A percentile compares a stretch with the other conserved stretches of the same genome.
These are phyloP conservation scores for Chaitophorus viminalis DNA, from an alignment of 2,888 invertebrate species.

Conservation along the genomic window DNA sequence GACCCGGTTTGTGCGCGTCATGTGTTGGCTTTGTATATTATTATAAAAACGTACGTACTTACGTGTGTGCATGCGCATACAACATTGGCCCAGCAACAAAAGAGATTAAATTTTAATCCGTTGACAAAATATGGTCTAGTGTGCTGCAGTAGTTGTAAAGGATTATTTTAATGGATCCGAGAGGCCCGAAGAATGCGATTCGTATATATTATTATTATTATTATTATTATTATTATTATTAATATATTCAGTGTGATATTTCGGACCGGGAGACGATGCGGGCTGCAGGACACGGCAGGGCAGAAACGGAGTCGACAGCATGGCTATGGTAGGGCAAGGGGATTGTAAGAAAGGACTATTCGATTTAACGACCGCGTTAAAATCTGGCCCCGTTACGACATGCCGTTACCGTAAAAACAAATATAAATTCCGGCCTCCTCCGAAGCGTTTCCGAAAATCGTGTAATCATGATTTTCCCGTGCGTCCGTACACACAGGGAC, in stretches of 20 bases:
- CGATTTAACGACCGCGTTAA: conserved; percentile 61
- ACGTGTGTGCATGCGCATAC: background rate
- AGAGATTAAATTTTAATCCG: conserved; percentile 57
- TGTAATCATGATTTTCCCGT: conserved; percentile 43
- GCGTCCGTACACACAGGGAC: background rate
- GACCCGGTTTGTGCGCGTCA: background rate
- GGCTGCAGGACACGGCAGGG: background rate
- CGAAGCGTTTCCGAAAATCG: conserved; percentile 36
- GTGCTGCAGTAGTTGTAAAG: conserved; percentile 2
- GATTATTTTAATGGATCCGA: conserved; percentile 50
- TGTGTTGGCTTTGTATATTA: no score
- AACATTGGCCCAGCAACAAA: conserved; percentile 18
- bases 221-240: no score
- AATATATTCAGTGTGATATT: conserved; percentile 10
- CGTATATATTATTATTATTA: no score
- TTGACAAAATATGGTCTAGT: conserved; percentile 44
- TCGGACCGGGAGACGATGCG: background rate
- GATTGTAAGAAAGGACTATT: background rate
- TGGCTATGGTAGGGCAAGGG: background rate
- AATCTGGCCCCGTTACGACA: conserved; percentile 60
- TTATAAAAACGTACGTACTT: no score
- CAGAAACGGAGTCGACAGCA: background rate
- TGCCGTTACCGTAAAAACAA: conserved; percentile 60
- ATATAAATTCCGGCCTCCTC: conserved; percentile 34
- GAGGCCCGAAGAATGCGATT: conserved; percentile 33